Conservation (phyloP, 2,888 invertebrate genomes). For the Drosophila putrida region DNA sequence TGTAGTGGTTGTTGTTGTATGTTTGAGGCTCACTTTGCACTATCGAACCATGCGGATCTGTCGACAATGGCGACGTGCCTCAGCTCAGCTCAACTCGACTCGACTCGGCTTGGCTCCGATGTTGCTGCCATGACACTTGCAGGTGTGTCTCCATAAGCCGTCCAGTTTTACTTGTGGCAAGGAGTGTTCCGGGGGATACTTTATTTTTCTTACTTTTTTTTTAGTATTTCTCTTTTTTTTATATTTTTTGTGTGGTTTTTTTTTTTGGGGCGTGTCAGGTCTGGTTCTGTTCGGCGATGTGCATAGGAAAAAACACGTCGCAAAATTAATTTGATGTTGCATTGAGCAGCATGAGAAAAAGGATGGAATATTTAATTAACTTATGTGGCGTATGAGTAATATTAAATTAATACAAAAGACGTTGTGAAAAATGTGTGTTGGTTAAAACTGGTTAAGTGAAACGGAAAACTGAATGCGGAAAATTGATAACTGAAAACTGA, state of each 20-base stretch:
- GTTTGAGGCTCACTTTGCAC: conserved; percentile 77
- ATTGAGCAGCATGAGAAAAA: conserved; percentile 33
- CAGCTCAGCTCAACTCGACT: too few relatives aligned
- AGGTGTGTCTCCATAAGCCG: conserved; percentile 47
- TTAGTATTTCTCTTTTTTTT: too few relatives aligned
- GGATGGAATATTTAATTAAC: conserved; percentile 82
- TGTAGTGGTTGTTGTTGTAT: neutral
- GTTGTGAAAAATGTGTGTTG: conserved; percentile 20
- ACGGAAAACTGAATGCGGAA: too few relatives aligned
- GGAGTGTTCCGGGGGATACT: neutral
- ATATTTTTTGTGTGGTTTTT: too few relatives aligned
- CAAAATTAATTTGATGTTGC: conserved; percentile 80
- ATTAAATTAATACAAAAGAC: conserved; percentile 61
- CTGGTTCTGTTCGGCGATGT: conserved; percentile 58
- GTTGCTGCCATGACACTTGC: conserved; percentile 57
- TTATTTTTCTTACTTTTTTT: too few relatives aligned
- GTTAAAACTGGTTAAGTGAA: conserved; percentile 25
- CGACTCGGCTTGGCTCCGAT: conserved; percentile 13
- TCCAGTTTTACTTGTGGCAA: neutral
- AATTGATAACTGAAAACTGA: too few relatives aligned
- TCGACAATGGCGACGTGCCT: conserved; percentile 44
- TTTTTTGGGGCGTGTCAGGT: conserved; percentile 37
- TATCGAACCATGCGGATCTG: conserved; percentile 70
- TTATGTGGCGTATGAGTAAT: conserved; percentile 77
- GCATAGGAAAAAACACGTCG: conserved; percentile 64